Base-by-base conservation (phyloP, 2,888 invertebrate species). In the Galerucella nymphaeae region DNA sequence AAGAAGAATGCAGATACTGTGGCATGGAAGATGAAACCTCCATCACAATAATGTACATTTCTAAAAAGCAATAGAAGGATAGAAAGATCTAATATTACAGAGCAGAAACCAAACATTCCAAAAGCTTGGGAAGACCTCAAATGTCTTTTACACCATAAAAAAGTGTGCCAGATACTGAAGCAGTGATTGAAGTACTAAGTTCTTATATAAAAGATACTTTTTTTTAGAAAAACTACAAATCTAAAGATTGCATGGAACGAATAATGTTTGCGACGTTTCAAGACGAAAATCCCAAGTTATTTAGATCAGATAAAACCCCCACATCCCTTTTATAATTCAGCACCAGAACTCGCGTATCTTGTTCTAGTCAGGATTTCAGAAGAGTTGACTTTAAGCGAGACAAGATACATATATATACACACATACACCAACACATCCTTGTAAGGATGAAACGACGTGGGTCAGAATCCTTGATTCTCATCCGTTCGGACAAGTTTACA, bases 401-500 rank as follows among this genome's bases (percentile, higher is more conserved):
- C 70, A 71, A 70, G 70, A 71, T 59, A 50, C 23, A 59, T 38
- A 59, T 58, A 23, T 14, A 42, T 8, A 59, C 59, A 59, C 30
- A 59, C 14, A 59, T 14, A 59, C 59, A 23, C n/a, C 69, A 62
- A 75, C 66, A 75, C 70, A 73, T 76, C 71, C 55, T 55, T 55
- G 20, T 62, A 41, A 66, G 38, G 63, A 63, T 68, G 65, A 69
- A 42, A 68, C 73, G 73, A 74, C 72, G 71, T 58, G 78, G 77
- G 76, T 75, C 76, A 75, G 70, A 75, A 66, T 66, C 58, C 66
- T 58, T 42, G 66, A 66, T 66, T 58, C 70, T 70, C 70, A 71
- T 67, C 53, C 73, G 74, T 71, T 72, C 68, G 78, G 77, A 77
- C 78, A 80, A 76, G 77, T 80, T 80, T 78, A 80, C 76, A 71